Base-by-base conservation (phyloP, 2,797 vertebrate genomes). In the Spheniscus humboldti region DNA sequence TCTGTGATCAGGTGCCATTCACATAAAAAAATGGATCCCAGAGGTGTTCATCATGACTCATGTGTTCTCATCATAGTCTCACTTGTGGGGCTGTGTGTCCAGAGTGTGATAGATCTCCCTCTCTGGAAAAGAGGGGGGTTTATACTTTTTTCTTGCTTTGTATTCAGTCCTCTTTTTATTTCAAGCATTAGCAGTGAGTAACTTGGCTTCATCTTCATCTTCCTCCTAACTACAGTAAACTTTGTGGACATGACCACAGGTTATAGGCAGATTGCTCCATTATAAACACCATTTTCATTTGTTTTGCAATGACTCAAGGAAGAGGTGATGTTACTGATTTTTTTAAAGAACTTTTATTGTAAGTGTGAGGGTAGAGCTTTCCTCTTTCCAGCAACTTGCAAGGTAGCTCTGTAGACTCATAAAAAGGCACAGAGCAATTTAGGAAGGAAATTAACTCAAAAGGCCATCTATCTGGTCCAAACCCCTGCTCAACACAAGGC, bases 321-420 rank as follows among this genome's bases (percentile, higher is more conserved):
- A 85, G n/a, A 33, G 7, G 4, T 37, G 39, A 48, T 30, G 9
- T 15, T 48, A 47, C 6, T 0, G 0, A n/a, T n/a, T 68, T 72
- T 91, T 68, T 9, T 0, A 10, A 80, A 53, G 18, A 63, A 87
- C 37, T 2, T 47, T 55, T 33, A 47, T n/a, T 89, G 7, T 9
- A 81, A 45, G 2, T 7, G 6, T 14, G 2, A 1, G 2, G 4
- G 4, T 17, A 60, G 24, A 56, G 3, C 19, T 69, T 47, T 35
- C 13, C 8, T 30, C 18, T 73, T 85, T 73, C 43, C 31, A 75
- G 13, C 10, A 85, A 25, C 18, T 43, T 66, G 24, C 7, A 71
- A 82, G 22, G 31, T 84, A 37, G 20, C 11, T 82, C 39, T 52
- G 37, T 13, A 66, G 20, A 37, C 16, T 66, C 15, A 11, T 31